Conservation (phyloP, 2,797 vertebrate genomes). For the Varecia variegata region DNA sequence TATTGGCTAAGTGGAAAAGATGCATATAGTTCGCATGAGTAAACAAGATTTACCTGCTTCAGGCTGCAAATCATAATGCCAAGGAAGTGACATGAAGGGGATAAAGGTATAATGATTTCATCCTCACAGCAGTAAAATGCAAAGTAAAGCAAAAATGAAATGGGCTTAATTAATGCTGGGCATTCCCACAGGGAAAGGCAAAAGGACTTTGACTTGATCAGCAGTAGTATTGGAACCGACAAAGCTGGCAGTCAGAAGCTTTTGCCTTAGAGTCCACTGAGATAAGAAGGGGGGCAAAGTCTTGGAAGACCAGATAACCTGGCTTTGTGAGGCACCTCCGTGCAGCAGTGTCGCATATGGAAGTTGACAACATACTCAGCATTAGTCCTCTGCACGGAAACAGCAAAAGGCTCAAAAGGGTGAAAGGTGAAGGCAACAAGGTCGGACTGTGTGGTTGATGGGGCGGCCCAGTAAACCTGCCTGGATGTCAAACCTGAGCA, state of each 20-base stretch:
- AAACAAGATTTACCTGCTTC: constrained; percentile 41
- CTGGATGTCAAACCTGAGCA: constrained; percentile 99
- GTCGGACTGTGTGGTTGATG: constrained; percentile 93
- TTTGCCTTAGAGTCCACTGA: not conserved
- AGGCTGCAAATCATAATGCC: constrained; percentile 39
- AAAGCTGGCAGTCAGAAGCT: not conserved
- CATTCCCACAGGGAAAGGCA: constrained; percentile 49
- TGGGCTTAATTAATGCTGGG: constrained; percentile 40
- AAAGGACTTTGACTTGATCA: not conserved
- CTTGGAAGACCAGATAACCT: not conserved
- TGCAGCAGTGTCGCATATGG: constrained; percentile 97
- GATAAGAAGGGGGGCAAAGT: not conserved
- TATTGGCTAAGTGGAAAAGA: not conserved
- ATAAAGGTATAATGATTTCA: constrained; percentile 36
- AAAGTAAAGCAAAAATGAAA: constrained; percentile 12
- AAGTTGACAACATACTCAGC: constrained; percentile 99
- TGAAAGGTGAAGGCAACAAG: constrained; percentile 99
- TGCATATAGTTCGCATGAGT: not conserved
- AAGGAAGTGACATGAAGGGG: not conserved
- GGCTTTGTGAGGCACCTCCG: constrained; percentile 80
- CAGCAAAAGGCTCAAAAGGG: constrained; percentile 98
- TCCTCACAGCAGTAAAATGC: constrained; percentile 19
- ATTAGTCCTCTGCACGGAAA: constrained; percentile 98
- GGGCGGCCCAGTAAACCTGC: constrained; percentile 97
- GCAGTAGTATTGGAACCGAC: not conserved